Base-by-base conservation (phyloP, 2,888 invertebrate species). In the Perithous albicinctus region DNA sequence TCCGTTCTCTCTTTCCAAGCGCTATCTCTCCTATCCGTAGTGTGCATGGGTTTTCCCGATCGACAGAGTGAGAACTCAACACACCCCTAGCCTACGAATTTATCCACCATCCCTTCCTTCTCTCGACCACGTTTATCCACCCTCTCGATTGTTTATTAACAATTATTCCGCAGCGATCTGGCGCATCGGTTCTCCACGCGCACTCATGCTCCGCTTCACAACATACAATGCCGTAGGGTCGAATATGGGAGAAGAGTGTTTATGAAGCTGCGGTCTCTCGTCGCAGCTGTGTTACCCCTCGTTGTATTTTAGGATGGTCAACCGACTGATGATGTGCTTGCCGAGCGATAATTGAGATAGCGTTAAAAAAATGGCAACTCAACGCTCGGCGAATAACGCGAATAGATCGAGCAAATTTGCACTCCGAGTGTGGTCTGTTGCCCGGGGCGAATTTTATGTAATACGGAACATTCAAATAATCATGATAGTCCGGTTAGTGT, bases 141-240 rank as follows among this genome's bases (percentile, higher is more conserved):
- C 78, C 70, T 80, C 84, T 78, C 84, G 77, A 85, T 86, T 85
- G 84, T 86, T 85, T 87, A 87, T 87, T 87, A 87, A 86, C 85
- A 84, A 86, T 86, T 86, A 84, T 86, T 84, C 69, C 64, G 66
- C 77, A 82, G 86, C 80, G 85, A 84, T 83, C 82, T 79, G 41
- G 72, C 73, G 48, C 73, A 41, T 61, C 70, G 74, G 59, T 66
- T 66, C 66, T 41, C 73, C 35, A n/a, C 15, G 48, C 64, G 8
- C 56, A 59, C n/a, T 18, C 18, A 12, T 38, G 12, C 69, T 15
- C 15, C 7, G 38, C 56, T 38, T 46, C 43, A 43, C 43, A 72
- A 15, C 46, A 51, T 59, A 32, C 46, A 72, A 41, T 41, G 15
- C 18, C 32, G 46, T 10, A 59, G 6, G 43, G 43, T 7, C 15